Conservation (phyloP, 1,140 invertebrate genomes). For the Calliopsis andreniformis region DNA sequence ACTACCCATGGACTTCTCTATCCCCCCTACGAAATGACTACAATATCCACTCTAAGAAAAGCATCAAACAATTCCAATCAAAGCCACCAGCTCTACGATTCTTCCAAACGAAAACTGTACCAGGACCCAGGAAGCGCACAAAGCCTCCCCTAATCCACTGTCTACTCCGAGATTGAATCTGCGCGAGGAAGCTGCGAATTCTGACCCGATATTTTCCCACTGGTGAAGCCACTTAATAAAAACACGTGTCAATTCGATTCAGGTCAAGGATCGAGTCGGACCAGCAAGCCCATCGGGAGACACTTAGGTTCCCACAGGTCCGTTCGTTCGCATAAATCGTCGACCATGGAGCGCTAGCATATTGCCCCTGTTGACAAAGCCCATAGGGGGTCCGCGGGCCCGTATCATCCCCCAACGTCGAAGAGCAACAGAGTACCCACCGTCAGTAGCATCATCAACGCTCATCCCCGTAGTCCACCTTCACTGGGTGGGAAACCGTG, state of each 20-base stretch:
- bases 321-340: conserved; percentile 67
- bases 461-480: conserved; percentile 57
- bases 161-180: too few species aligned
- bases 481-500: conserved; percentile 75
- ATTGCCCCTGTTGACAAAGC: conserved; percentile 81
- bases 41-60: too few species aligned
- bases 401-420: conserved; percentile 70
- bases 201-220: neutral
- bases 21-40: too few species aligned
- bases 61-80: too few species aligned
- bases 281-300: conserved; percentile 22
- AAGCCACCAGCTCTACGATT: too few species aligned
- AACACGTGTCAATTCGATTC: conserved; percentile 44
- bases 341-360: conserved; percentile 73
- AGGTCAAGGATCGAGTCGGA: conserved; percentile 14
- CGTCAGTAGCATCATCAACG: conserved; percentile 29
- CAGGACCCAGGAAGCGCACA: too few species aligned
- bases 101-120: too few species aligned
- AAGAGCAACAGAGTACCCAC: conserved; percentile 42
- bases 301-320: conserved; percentile 78
- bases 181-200: too few species aligned
- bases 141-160: neutral
- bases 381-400: conserved; percentile 71
- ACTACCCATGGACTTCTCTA: too few species aligned
- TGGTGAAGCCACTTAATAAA: conserved; percentile 33